Evolutionary conservation across 2,797 vertebrate genomes (phyloP), one percentile per base, ranked within the genome.

Genomic region (Potorous gilbertii): DNA sequence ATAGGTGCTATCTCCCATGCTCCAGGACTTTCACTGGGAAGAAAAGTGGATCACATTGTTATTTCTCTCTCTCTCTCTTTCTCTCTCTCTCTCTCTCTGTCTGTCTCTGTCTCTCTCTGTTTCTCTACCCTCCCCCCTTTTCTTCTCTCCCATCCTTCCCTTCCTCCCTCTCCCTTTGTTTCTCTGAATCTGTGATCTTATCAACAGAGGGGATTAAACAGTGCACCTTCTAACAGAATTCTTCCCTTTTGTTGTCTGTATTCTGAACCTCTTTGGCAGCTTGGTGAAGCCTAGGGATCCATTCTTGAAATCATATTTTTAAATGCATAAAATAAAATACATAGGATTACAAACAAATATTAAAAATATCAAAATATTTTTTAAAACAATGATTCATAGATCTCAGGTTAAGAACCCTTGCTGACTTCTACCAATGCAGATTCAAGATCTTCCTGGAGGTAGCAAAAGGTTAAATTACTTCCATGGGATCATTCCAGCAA

Each of bases 21-120:
- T 3, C 34, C 90, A 91, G 52, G 91, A 93, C 10, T 93, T 95
- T 29, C 34, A 93, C 18, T 54, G 13, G 54, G 28, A 94, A 93
- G 81, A 91, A 94, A 59, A 92, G 94, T 14, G 92, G 87, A 92
- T 46, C 21, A 93, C 10, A 1, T 87, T 40, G 11, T 46, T 81
- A 27, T 81, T 0, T 40, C 5, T 9, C 4, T n/a, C 13, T n/a
- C 31, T 34, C 10, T 13, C 29, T 34, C 11, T 8, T 13, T n/a
- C 13, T n/a, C 4, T 34, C 13, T 6, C 31, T 3, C 34, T 13
- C 3, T 14, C 6, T 46, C 18, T 24, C 6, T 46, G 6, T 24
- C 40, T 46, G 2, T 46, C 6, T 24, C n/a, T 24, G 0, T 40
- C 34, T 40, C 13, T 16, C 34, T 16, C 14, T n/a, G 6, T 59